These are phyloP conservation scores for Embiotoca jacksoni DNA, from an alignment of 2,113 vertebrate genomes.

Conservation along the genomic window DNA sequence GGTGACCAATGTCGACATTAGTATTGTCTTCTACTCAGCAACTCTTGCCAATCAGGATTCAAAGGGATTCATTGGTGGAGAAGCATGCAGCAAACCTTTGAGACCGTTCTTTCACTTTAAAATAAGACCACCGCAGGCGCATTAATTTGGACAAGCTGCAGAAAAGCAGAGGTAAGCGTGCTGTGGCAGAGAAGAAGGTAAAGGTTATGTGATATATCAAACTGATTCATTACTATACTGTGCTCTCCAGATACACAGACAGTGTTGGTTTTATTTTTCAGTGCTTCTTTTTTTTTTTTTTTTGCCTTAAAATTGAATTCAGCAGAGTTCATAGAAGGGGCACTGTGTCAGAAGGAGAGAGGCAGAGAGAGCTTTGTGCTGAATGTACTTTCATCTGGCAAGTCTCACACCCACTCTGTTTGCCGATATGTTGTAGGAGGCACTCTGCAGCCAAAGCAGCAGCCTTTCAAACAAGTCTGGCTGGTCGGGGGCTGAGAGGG, in stretches of 20 bases:
- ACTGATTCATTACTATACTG: slow-evolving; percentile 47
- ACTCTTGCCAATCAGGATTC: slow-evolving; percentile 48
- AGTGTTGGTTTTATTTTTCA: slow-evolving; percentile 45
- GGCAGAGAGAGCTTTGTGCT: slow-evolving; percentile 63
- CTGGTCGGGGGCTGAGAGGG: slow-evolving; percentile 71
- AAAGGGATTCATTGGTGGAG: neutral
- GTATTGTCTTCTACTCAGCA: slow-evolving; percentile 49
- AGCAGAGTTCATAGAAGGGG: slow-evolving; percentile 77
- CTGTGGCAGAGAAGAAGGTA: slow-evolving; percentile 39
- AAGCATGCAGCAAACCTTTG: slow-evolving; percentile 28
- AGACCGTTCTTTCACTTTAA: slow-evolving; percentile 38
- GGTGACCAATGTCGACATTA: slow-evolving; percentile 71
- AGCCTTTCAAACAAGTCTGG: slow-evolving; percentile 74
- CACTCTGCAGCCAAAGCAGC: slow-evolving; percentile 74
- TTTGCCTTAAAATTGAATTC: slow-evolving; percentile 57
- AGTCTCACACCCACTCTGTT: slow-evolving; percentile 77
- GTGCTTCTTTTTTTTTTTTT: slow-evolving; percentile 8
- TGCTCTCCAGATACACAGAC: slow-evolving; percentile 40
- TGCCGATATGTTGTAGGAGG: slow-evolving; percentile 74
- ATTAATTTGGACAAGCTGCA: slow-evolving; percentile 50
- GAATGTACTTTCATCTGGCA: slow-evolving; percentile 80
- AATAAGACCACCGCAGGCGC: slow-evolving; percentile 44
- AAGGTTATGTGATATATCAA: slow-evolving; percentile 77
- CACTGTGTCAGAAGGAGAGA: slow-evolving; percentile 81
- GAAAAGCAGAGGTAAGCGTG: slow-evolving; percentile 52